Evolutionary conservation across 2,113 vertebrate genomes (phyloP).

Genomic region (Patagioenas fasciata): DNA sequence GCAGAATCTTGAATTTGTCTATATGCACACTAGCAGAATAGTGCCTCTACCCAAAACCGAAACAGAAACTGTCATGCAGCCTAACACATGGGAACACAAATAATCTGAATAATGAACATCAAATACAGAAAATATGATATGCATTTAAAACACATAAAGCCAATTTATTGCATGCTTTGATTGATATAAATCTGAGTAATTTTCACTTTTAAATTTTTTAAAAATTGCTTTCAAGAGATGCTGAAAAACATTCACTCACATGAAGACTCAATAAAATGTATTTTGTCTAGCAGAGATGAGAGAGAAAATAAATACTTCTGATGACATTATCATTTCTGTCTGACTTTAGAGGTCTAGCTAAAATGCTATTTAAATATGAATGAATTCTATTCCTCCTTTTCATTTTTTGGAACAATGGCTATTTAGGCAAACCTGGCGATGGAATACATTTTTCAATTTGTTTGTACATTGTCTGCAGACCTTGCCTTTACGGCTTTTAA

Average conservation of each 20-base stretch:
- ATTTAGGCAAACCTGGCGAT: neutral
- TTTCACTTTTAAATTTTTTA: neutral
- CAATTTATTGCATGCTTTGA: neutral
- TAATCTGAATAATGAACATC: neutral
- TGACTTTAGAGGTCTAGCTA: neutral
- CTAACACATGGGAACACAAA: neutral
- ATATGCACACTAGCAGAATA: neutral
- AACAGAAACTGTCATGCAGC: neutral
- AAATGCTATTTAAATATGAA: conserved; percentile 11
- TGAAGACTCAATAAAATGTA: neutral
- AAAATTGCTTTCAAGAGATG: neutral
- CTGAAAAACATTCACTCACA: neutral
- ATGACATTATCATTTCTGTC: neutral
- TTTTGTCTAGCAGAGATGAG: neutral
- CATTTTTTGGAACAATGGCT: neutral
- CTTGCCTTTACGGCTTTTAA: neutral
- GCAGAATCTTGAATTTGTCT: neutral
- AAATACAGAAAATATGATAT: neutral
- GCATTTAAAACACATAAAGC: neutral
- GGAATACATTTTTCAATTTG: neutral
- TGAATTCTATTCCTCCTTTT: neutral
- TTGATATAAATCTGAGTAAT: neutral
- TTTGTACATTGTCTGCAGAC: neutral
- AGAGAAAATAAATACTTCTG: neutral
- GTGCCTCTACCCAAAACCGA: neutral